Percentiles rank a stretch among this genome's conserved stretches.
These are phyloP conservation scores for Peromyscus aztecus DNA, from an alignment of 2,797 vertebrate genomes.

Conservation along the genomic window DNA sequence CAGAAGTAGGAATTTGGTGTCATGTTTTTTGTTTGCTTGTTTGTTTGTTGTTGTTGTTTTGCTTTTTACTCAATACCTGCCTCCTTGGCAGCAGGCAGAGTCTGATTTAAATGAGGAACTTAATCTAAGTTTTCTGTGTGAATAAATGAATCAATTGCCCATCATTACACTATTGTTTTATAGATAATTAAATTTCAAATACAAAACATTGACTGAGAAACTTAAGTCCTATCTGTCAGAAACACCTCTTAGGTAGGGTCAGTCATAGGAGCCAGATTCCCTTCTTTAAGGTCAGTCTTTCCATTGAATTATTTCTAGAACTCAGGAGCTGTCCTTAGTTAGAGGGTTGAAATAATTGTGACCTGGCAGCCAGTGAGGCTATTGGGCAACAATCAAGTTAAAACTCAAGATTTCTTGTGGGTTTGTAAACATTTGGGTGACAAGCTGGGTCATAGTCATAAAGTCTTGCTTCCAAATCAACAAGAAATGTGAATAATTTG, in stretches of 20 bases:
- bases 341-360: background rate
- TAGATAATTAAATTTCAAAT: conserved; percentile 47
- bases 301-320: conserved; percentile 13
- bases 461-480: background rate
- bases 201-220: background rate
- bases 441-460: background rate
- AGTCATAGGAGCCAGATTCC: background rate
- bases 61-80: background rate
- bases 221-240: background rate
- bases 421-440: background rate
- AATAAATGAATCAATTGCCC: background rate
- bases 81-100: background rate
- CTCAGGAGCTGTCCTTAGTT: background rate
- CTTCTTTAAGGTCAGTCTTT: background rate
- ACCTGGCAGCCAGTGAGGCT: background rate
- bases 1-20: conserved; percentile 49
- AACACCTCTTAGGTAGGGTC: background rate
- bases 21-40: background rate
- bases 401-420: background rate
- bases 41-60: too few relatives aligned
- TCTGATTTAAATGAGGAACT: conserved; percentile 19
- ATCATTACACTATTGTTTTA: background rate
- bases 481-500: background rate
- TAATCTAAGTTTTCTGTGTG: background rate
- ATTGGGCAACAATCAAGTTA: background rate